Evolutionary conservation across 1,140 invertebrate genomes (phyloP).

Genomic region (Neodiprion fabricii): DNA sequence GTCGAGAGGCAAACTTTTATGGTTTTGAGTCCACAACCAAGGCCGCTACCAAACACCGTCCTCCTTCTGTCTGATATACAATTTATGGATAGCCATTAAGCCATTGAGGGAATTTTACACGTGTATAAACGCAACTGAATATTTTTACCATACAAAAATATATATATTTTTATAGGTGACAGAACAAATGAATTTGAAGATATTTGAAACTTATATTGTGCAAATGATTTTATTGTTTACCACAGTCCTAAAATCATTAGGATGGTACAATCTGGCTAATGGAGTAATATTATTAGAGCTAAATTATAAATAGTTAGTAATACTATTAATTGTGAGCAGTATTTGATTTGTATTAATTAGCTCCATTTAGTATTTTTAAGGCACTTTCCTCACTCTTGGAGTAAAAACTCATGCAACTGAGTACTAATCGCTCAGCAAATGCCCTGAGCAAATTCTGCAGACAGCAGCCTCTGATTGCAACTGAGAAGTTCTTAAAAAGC

Average conservation of each 20-base stretch:
- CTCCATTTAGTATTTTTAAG: background rate
- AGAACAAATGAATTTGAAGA: too few relatives aligned
- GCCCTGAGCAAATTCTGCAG: background rate
- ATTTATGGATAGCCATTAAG: conserved; percentile 86
- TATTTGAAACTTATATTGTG: too few relatives aligned
- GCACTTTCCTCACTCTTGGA: background rate
- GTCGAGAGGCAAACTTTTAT: conserved; percentile 86
- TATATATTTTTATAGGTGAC: too few relatives aligned
- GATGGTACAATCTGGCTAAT: too few relatives aligned
- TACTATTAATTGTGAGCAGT: too few relatives aligned
- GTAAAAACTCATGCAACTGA: background rate
- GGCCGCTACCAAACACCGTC: conserved; percentile 85
- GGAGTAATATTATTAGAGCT: too few relatives aligned
- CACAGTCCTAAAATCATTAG: too few relatives aligned
- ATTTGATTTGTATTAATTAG: too few relatives aligned
- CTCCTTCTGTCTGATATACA: conserved; percentile 83
- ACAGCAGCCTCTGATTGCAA: background rate
- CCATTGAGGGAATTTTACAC: background rate
- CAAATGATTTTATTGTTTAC: too few relatives aligned
- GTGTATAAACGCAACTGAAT: too few relatives aligned
- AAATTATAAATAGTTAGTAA: too few relatives aligned
- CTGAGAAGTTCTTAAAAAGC: background rate
- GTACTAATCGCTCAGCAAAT: background rate
- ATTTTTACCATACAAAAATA: too few relatives aligned
- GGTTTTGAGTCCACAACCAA: conserved; percentile 89